Evolutionary conservation across 2,113 vertebrate genomes (phyloP), one percentile per base, ranked within the genome.

Genomic region (Narcine bancroftii): DNA sequence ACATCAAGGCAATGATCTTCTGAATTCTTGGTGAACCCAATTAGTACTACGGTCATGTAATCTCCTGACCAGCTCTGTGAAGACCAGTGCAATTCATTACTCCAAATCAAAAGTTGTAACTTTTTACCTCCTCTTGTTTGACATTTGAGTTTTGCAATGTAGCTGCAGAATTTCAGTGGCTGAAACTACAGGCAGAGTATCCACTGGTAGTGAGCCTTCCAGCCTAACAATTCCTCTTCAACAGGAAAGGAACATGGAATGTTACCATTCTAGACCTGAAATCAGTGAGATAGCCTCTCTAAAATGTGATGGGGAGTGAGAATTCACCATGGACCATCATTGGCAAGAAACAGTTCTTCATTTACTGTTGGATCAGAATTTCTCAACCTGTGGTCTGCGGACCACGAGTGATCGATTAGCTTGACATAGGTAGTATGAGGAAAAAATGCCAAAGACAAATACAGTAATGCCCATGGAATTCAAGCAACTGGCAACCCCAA

Each of bases 21-120:
- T 87, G 17, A 87, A 85, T 33, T 85, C 33, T 53, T 36, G 15
- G 36, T 63, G 53, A 87, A 56, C n/a, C 81, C 9, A 60, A 60
- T 63, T 60, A 60, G 53, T 36, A n/a, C n/a, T n/a, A n/a, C n/a
- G n/a, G 36, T 5, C 1, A 36, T 87, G 81, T n/a, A n/a, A 63
- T 60, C n/a, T 15, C 33, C 15, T 60, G 33, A 63, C 50, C 53
- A 21, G 81, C 17, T 36, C 33, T 60, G 53, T 36, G 60, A 7
- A 19, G 33, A 24, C 0, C 36, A 36, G 17, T 2, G 21, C 53
- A 1, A 11, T 15, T 13, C 3, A 85, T 87, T 87, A 63, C 56
- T 87, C 81, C 81, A 39, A 87, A 56, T n/a, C 33, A 85, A 85
- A 47, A 53, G 15, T 36, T 87, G 50, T 87, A 87, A 21, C 53